These are phyloP conservation scores for Thumatha senex DNA, from an alignment of 2,888 invertebrate species.

Conservation along the genomic window DNA sequence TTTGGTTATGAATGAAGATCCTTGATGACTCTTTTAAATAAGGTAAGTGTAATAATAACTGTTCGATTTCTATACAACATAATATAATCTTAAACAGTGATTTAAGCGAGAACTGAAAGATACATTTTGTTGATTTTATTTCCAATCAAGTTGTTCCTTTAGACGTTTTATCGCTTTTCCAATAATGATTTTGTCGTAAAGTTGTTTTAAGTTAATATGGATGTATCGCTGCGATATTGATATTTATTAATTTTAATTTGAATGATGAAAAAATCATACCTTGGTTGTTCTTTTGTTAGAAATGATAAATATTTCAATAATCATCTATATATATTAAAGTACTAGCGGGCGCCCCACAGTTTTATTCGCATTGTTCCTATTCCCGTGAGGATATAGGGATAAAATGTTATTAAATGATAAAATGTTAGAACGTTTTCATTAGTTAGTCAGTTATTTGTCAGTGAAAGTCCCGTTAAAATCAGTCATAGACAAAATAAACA, in stretches of 20 bases:
- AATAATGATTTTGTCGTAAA: slow-evolving; percentile 54
- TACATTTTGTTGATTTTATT: slow-evolving; percentile 44
- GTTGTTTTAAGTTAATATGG: slow-evolving; percentile 33
- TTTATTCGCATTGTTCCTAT: too few relatives aligned
- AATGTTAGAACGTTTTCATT: too few relatives aligned
- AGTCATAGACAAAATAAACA: too few relatives aligned
- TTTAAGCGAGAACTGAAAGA: slow-evolving; percentile 36
- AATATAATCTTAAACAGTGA: slow-evolving; percentile 31
- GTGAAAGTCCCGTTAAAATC: too few relatives aligned
- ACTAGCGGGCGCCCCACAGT: too few relatives aligned
- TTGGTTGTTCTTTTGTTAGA: too few relatives aligned
- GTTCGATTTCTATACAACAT: slow-evolving; percentile 12
- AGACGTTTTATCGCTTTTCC: slow-evolving; percentile 55
- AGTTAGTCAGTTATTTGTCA: too few relatives aligned
- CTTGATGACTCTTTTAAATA: slow-evolving; percentile 12
- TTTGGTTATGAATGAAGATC: slow-evolving; percentile 5
- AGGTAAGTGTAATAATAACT: slow-evolving; percentile 26
- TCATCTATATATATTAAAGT: too few relatives aligned
- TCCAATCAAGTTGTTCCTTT: slow-evolving; percentile 41
- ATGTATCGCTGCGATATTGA: slow-evolving; percentile 17
- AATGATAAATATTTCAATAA: too few relatives aligned
- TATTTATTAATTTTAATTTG: slow-evolving; percentile 10
- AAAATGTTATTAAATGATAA: too few relatives aligned
- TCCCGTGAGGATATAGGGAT: too few relatives aligned
- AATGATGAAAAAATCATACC: too few relatives aligned